Conservation (phyloP, 1,140 invertebrate genomes). For the Hyles euphorbiae region DNA sequence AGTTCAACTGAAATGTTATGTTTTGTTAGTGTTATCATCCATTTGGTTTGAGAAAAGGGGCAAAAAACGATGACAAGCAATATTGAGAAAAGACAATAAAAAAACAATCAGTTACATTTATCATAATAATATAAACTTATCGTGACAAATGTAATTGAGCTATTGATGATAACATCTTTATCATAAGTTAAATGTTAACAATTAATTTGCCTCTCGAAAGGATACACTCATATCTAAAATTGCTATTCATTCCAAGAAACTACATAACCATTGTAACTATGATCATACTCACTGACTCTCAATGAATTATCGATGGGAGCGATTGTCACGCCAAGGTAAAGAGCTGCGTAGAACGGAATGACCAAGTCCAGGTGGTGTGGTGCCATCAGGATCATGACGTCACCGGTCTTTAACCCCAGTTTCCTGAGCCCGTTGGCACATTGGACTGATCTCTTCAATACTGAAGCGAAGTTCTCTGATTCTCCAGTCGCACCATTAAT, state of each 20-base stretch:
- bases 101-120: too few relatives aligned
- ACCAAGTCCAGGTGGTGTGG: slow-evolving; percentile 36
- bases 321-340: slow-evolving; percentile 28
- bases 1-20: slow-evolving; percentile 32
- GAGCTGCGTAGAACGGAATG: slow-evolving; percentile 43
- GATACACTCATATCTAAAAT: too few relatives aligned
- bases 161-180: too few relatives aligned
- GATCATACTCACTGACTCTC: slow-evolving; percentile 19
- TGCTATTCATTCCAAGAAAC: too few relatives aligned
- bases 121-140: too few relatives aligned
- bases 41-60: too few relatives aligned
- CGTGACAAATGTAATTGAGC: too few relatives aligned
- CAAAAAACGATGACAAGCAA: too few relatives aligned
- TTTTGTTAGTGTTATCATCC: too few relatives aligned
- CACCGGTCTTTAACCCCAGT: slow-evolving; percentile 46
- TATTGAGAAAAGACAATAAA: too few relatives aligned
- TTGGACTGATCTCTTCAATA: slow-evolving; percentile 30
- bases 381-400: slow-evolving; percentile 50
- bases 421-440: slow-evolving; percentile 31
- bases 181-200: too few relatives aligned
- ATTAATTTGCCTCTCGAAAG: too few relatives aligned
- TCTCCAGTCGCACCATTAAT: slow-evolving; percentile 52
- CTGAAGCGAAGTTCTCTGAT: slow-evolving; percentile 45
- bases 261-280: neutral
- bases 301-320: slow-evolving; percentile 23